Evolutionary conservation across 2,797 vertebrate species (phyloP), one percentile per base, ranked within the genome.

Genomic region (Helicolenus hilgendorfi): DNA sequence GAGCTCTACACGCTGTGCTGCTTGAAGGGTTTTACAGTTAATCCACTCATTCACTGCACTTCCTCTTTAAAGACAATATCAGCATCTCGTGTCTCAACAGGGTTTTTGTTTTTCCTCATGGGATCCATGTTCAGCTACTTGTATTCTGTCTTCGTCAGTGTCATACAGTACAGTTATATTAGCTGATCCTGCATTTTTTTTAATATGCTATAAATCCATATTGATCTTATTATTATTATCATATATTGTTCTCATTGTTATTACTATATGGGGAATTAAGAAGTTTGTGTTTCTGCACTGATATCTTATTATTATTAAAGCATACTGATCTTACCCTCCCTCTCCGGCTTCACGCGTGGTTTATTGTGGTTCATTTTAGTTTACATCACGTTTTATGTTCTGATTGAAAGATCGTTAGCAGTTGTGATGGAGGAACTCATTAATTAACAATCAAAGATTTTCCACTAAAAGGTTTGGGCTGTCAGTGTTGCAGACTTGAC

Each of bases 271-370:
- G 98, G 97, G 98, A 98, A 96, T 97, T 96, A 98, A 98, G 96
- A 97, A 98, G 98, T 98, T 92, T 98, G 98, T 99, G 98, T 99
- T 98, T 98, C 98, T 98, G 98, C 98, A 99, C 98, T 99, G 98
- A 98, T 98, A 98, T 98, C 97, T 98, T 98, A 98, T 98, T 98
- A 55, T 98, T 98, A 99, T 98, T 99, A 99, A 99, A 99, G 97
- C 97, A 98, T 98, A 98, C 97, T 98, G 98, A 98, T 98, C 97
- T 95, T 97, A 97, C 93, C 63, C 59, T 85, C 55, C 64, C 20
- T 82, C 20, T 22, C 2, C 0, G n/a, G 73, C 53, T 27, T 55
- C n/a, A 11, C 1, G 59, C 55, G 9, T 86, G 68, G 3, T 85
- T 92, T 81, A 68, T 91, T 82, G 2, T 1, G 2, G 11, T 29